Evolutionary conservation across 1,140 invertebrate genomes (phyloP).

Genomic region (Trichonephila inaurata): DNA sequence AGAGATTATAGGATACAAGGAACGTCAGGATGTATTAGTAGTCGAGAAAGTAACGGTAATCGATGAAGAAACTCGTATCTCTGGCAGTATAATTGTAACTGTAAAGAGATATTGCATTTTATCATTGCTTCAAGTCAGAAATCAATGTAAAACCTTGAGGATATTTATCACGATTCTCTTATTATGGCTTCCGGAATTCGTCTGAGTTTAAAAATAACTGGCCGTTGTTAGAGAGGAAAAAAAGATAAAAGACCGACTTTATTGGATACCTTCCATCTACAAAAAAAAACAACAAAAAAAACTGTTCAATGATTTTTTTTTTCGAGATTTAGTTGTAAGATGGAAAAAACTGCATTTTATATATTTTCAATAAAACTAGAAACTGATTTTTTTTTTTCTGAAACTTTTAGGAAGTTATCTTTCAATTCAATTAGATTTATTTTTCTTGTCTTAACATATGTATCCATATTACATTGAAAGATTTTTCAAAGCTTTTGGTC

Average conservation of each 20-base stretch:
- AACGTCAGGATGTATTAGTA: slow-evolving; percentile 32
- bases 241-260: not conserved
- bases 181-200: not conserved
- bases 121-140: slow-evolving; percentile 44
- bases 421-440: no score
- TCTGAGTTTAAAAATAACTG: slow-evolving; percentile 27
- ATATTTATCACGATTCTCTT: slow-evolving; percentile 32
- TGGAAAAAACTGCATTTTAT: no score
- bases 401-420: no score
- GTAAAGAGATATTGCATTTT: slow-evolving; percentile 50
- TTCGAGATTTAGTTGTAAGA: no score
- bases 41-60: slow-evolving; percentile 48
- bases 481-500: no score
- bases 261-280: not conserved
- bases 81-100: slow-evolving; percentile 51
- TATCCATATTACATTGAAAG: no score
- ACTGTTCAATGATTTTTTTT: no score
- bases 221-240: not conserved
- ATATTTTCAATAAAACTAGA: no score
- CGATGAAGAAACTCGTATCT: slow-evolving; percentile 51
- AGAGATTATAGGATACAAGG: slow-evolving; percentile 53
- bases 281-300: not conserved
- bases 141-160: slow-evolving; percentile 39
- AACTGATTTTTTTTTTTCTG: no score
- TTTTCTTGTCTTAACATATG: no score